phyloP scores from a whole-genome alignment of 2,888 invertebrate species.

The Lutraria lutraria region DNA sequence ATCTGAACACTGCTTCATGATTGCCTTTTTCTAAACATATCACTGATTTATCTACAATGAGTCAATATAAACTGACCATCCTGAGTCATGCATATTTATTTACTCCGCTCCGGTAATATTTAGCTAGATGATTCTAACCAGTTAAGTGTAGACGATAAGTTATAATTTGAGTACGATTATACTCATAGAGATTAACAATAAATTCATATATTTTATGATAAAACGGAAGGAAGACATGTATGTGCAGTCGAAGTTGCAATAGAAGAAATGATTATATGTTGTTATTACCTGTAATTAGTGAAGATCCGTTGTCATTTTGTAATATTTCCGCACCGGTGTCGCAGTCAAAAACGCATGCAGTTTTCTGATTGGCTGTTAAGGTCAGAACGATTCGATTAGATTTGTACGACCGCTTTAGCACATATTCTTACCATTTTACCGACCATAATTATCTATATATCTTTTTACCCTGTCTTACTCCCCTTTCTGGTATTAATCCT shows the following conservation, averaged over 20 bases:
- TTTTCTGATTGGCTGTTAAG: not conserved
- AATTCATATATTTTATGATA: not conserved
- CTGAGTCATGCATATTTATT: not conserved
- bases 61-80: not conserved
- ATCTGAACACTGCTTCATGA: too few species aligned
- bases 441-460: too few species aligned
- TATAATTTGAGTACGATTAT: too few species aligned
- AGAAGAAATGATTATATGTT: not conserved
- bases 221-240: not conserved
- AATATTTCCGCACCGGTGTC: not conserved
- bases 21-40: too few species aligned
- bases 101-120: too few species aligned
- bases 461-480: too few species aligned
- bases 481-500: too few species aligned
- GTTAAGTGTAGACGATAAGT: too few species aligned
- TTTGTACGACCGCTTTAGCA: too few species aligned
- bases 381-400: too few species aligned
- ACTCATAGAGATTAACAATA: not conserved
- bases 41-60: not conserved
- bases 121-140: too few species aligned
- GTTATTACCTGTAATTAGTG: slow-evolving; percentile 16
- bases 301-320: slow-evolving; percentile 9
- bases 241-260: not conserved
- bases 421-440: too few species aligned
- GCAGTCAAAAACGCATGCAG: slow-evolving; percentile 16